Evolutionary conservation across 2,113 vertebrate genomes (phyloP), one percentile per base, ranked within the genome.

Genomic region (Phasianus colchicus): DNA sequence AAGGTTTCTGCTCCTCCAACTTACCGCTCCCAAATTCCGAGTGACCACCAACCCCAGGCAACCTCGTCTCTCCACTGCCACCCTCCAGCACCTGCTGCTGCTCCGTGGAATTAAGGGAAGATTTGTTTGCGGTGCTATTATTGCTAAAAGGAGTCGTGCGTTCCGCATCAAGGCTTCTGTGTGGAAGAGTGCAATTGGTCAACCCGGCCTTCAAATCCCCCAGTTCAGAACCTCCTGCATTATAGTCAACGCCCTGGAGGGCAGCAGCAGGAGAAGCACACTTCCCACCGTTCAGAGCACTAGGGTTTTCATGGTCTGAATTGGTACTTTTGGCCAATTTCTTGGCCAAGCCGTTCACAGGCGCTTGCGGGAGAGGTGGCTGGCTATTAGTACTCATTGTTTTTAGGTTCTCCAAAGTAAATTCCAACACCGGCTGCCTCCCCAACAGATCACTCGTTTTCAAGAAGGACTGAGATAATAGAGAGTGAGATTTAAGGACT

Each of bases 291-390:
- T 98, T 99, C 91, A 99, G 97, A 25, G 99, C 93, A 95, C 47
- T 97, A 66, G 97, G 97, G 65, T 98, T 98, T 90, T 99, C 99
- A 80, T 98, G 97, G 85, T 98, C 98, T 96, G 97, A 96, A 86
- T 95, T 98, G 17, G 98, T 97, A 96, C 97, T 98, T 97, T 98
- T 98, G 89, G 98, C 98, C 96, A 99, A 96, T 97, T 99, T 99
- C 98, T 99, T 99, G 95, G 99, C 98, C 95, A 99, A 97, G 89
- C 99, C 99, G 42, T 99, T 99, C 50, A 99, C 98, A 47, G 98
- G 98, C 30, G 98, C 96, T 94, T 98, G 98, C 1, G 98, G 98
- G 94, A 98, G 93, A 94, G 98, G 96, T 55, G 98, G 98, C 86
- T 99, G 98, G 97, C 98, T 98, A 94, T 98, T 98, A 71, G 98